Conservation (phyloP, 2,888 invertebrate genomes). For the Agrotis segetum region DNA sequence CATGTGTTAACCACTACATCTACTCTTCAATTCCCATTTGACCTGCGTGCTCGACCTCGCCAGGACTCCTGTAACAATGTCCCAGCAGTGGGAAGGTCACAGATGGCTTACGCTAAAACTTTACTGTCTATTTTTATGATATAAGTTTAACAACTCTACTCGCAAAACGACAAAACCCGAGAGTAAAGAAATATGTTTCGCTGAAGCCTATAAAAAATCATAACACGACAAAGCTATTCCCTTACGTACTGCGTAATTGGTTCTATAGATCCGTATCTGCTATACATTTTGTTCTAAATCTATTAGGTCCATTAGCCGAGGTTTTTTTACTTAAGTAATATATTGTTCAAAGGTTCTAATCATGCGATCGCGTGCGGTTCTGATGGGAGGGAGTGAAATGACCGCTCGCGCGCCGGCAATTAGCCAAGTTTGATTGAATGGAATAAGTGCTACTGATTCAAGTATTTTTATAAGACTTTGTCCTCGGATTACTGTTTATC, state of each 20-base stretch:
- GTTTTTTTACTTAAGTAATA: slow-evolving; percentile 65
- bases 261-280: slow-evolving; percentile 65
- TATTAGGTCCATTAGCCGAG: slow-evolving; percentile 73
- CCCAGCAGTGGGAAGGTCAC: neutral
- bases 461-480: slow-evolving; percentile 48
- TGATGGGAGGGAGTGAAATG: slow-evolving; percentile 66
- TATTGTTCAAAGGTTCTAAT: slow-evolving; percentile 70
- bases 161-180: slow-evolving; percentile 14
- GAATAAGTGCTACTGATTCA: slow-evolving; percentile 64
- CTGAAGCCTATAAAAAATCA: slow-evolving; percentile 39
- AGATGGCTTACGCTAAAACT: neutral
- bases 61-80: no score
- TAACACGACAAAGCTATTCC: slow-evolving; percentile 58
- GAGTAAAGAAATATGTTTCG: slow-evolving; percentile 41
- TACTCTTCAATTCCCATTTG: neutral
- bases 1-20: neutral
- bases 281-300: slow-evolving; percentile 72
- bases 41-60: no score
- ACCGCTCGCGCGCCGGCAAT: slow-evolving; percentile 68
- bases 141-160: slow-evolving; percentile 1
- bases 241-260: slow-evolving; percentile 54
- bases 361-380: slow-evolving; percentile 70
- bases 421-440: slow-evolving; percentile 72
- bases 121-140: slow-evolving; percentile 11
- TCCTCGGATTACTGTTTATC: slow-evolving; percentile 37